A percentile compares a stretch with the other conserved stretches of the same genome.
phyloP scores from a whole-genome alignment of 2,113 vertebrate species.

The Cyprinodon tularosa region DNA sequence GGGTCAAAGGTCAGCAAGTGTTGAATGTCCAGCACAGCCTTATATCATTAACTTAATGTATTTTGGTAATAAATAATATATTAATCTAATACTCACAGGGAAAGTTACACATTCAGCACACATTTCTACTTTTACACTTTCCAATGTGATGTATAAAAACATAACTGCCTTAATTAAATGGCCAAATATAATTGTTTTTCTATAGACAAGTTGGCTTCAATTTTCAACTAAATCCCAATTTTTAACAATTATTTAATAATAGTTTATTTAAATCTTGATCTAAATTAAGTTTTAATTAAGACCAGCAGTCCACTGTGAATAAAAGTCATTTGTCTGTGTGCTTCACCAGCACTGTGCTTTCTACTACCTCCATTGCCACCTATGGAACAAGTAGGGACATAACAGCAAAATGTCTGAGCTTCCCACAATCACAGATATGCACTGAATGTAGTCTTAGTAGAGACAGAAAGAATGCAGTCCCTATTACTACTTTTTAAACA shows the following conservation, averaged over 20 bases:
- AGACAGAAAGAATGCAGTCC: background rate
- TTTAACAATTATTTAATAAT: too few relatives aligned
- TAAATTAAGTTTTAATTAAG: background rate
- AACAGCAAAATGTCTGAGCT: conserved; percentile 40
- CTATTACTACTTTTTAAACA: background rate
- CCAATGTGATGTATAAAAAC: background rate
- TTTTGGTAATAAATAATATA: background rate
- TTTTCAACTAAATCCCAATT: background rate
- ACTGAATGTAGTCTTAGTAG: background rate
- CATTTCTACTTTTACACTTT: background rate
- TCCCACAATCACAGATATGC: background rate
- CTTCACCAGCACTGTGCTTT: conserved; percentile 8
- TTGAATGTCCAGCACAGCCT: background rate
- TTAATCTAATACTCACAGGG: background rate
- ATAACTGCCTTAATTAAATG: too few relatives aligned
- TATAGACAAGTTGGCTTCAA: background rate
- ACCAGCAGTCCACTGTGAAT: background rate
- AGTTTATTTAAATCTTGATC: too few relatives aligned
- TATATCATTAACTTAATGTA: background rate
- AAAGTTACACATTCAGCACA: background rate
- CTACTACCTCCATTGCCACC: conserved; percentile 76
- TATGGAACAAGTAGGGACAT: conserved; percentile 74
- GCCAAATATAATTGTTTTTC: too few relatives aligned
- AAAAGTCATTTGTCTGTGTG: conserved; percentile 4
- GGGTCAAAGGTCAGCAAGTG: conserved; percentile 39